Base-by-base conservation (phyloP, 2,888 invertebrate species). In the Cataglyphis livida region DNA sequence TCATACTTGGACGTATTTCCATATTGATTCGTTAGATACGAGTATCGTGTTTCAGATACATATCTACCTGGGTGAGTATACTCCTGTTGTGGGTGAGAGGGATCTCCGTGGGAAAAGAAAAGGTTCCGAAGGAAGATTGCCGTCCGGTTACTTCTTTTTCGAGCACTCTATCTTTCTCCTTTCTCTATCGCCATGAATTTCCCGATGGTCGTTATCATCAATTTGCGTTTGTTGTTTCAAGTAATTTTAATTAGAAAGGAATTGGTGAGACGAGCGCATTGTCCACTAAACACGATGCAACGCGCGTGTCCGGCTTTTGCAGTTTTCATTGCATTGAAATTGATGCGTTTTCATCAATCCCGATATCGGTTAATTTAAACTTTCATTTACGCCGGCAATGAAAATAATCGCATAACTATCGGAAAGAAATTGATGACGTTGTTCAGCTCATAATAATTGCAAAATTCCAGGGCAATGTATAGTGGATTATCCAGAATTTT, bases 1-100 rank as follows among this genome's bases (percentile, higher is more conserved):
- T 94, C 93, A 93, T 93, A 91, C 92, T 91, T 91, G 90, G 92
- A 88, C 91, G 91, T 93, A 94, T 93, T 93, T 93, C 92, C 93
- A 93, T 93, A 93, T 93, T 92, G 92, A 92, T 91, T 92, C 91
- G 90, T 91, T 91, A 90, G 88, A 85, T 87, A 85, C 86, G 84
- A 68, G 38, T 83, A n/a, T 51, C 87, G 75, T 71, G 82, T 84
- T 82, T 82, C 85, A 84, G 74, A 64, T 79, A n/a, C 76, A 82
- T 84, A 86, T 76, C 85, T 88, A 89, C 90, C 89, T 90, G 90
- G 81, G 84, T 81, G 87, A 85, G 85, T 82, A 84, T 51, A 51
- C 51, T 86, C 88, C 87, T 89, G 82, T 89, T 89, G 90, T 91
- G 91, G 91, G 92, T 91, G 91, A 51, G 91, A 51, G n/a, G 91